phyloP scores from a whole-genome alignment of 2,797 vertebrate genomes.

The Anniella stebbinsi region DNA sequence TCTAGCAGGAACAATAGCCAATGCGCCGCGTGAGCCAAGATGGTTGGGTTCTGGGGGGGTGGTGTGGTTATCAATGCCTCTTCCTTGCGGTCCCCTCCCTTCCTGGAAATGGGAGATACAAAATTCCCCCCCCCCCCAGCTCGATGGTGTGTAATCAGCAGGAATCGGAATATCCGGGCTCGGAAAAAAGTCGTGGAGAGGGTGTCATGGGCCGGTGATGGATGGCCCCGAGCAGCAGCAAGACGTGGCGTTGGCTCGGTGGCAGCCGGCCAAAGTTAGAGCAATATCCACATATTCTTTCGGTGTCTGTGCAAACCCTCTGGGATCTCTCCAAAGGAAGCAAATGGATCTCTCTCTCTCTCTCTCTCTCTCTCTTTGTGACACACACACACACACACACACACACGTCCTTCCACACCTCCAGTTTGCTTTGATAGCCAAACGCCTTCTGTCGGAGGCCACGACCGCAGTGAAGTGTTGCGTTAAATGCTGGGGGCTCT shows the following conservation, averaged over 20 bases:
- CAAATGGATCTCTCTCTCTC: conserved; percentile 53
- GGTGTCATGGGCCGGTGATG: conserved; percentile 78
- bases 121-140: conserved; percentile 63
- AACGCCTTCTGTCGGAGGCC: conserved; percentile 57
- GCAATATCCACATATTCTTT: conserved; percentile 82
- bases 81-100: conserved; percentile 85
- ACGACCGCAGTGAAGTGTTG: conserved; percentile 36
- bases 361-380: neutral
- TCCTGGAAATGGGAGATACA: conserved; percentile 83
- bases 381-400: neutral
- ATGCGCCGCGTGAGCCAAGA: conserved; percentile 79
- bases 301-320: conserved; percentile 57
- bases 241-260: conserved; percentile 62
- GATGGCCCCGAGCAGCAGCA: conserved; percentile 69
- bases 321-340: conserved; percentile 59
- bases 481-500: conserved; percentile 18
- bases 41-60: conserved; percentile 68
- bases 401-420: conserved; percentile 66
- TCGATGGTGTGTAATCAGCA: conserved; percentile 76
- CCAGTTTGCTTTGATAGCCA: conserved; percentile 64
- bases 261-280: conserved; percentile 74
- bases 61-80: conserved; percentile 78
- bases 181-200: conserved; percentile 81
- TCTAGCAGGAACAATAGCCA: conserved; percentile 87
- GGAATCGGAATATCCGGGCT: conserved; percentile 83